Conservation (phyloP, 1,140 invertebrate species). For the Diorhabda carinulata region DNA sequence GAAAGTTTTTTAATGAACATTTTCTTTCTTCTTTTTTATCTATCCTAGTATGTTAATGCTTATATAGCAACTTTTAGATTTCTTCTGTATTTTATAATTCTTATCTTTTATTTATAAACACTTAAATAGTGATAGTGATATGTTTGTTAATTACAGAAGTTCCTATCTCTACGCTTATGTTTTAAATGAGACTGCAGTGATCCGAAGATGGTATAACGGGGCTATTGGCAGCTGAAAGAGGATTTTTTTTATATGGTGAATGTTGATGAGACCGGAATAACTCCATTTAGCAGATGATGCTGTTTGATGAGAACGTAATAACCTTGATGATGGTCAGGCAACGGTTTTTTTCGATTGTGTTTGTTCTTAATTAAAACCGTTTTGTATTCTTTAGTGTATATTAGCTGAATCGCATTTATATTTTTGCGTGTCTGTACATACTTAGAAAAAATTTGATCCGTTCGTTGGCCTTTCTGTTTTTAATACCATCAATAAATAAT, state of each 20-base stretch:
- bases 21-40: too few relatives aligned
- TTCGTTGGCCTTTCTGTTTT: not conserved
- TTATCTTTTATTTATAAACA: too few relatives aligned
- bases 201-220: not conserved
- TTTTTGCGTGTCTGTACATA: not conserved
- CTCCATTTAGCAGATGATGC: not conserved
- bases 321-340: constrained; percentile 1
- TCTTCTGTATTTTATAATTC: too few relatives aligned
- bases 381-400: not conserved
- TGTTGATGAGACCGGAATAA: not conserved
- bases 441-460: not conserved
- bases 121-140: too few relatives aligned
- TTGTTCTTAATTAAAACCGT: constrained; percentile 1
- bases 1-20: too few relatives aligned
- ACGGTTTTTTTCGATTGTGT: not conserved
- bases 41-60: too few relatives aligned
- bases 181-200: not conserved
- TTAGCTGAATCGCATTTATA: not conserved
- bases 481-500: not conserved
- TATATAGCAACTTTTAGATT: too few relatives aligned
- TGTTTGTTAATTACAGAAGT: too few relatives aligned
- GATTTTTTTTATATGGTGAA: not conserved
- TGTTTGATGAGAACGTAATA: not conserved
- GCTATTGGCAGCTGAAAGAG: not conserved
- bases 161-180: not conserved